Evolutionary conservation across 2,797 vertebrate species (phyloP), one percentile per base, ranked within the genome.

Genomic region (Gymnothorax javanicus): DNA sequence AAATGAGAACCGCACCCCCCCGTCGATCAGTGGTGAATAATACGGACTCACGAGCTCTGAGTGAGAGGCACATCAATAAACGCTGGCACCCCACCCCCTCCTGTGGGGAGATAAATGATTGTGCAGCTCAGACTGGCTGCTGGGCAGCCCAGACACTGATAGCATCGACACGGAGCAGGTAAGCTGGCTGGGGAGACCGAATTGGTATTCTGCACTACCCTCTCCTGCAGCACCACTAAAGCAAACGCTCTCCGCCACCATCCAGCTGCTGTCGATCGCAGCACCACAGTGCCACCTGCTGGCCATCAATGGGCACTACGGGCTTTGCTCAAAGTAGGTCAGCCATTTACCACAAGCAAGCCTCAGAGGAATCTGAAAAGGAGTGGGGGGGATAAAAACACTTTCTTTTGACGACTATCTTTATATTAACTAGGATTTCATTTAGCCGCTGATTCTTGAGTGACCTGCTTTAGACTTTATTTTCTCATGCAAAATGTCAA

Each of bases 161-260:
- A 85, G 69, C 86, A 88, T 77, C 84, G 84, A 86, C 75, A 57
- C 87, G 86, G 89, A 88, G 91, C 87, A 92, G 87, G 89, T 52
- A 88, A 54, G 82, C 86, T 50, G 85, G 27, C n/a, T n/a, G 25
- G 54, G 56, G 56, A 9, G 4, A 81, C 87, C 86, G 92, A 93
- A 96, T 96, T 95, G 94, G 95, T 96, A 96, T 96, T 95, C 95
- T 77, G 88, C 89, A 92, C 93, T 86, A 86, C 91, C 93, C 94
- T 94, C 88, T 89, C 94, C 94, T 96, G 96, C 95, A 96, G 95
- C 95, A 95, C 67, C 77, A 84, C 89, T 50, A 52, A 15, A 15
- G 73, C 33, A 77, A 77, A 90, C 82, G 88, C 85, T 73, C 87
- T 0, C 84, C 90, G 91, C 90, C 88, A 87, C 56, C 20, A 17